Percentiles rank a stretch among this genome's conserved stretches.
These are phyloP conservation scores for Pterocles gutturalis DNA, from an alignment of 2,113 vertebrate genomes.

Conservation along the genomic window DNA sequence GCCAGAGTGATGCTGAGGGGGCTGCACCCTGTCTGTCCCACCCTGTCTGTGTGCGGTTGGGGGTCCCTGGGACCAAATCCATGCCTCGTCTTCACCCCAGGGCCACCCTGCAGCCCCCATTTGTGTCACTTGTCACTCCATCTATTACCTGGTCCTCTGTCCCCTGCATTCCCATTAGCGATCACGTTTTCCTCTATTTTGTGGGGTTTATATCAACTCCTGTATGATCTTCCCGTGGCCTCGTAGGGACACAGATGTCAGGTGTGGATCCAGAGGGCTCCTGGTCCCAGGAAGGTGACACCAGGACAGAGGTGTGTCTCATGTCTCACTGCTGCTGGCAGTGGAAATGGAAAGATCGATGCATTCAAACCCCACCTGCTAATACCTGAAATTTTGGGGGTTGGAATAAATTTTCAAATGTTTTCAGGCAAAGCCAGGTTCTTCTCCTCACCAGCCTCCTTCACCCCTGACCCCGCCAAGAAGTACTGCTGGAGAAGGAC, in stretches of 20 bases:
- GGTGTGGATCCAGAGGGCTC: neutral
- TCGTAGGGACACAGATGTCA: neutral
- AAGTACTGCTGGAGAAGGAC: neutral
- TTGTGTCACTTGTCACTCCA: neutral
- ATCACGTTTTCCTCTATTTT: neutral
- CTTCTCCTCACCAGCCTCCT: neutral
- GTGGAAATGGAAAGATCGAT: neutral
- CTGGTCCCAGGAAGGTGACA: neutral
- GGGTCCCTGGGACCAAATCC: neutral
- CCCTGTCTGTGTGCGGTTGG: no score
- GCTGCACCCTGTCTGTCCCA: neutral
- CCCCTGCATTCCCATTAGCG: neutral
- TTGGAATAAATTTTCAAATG: neutral
- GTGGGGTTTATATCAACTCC: neutral
- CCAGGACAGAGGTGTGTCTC: accelerated
- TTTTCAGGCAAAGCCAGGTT: neutral
- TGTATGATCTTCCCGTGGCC: accelerated
- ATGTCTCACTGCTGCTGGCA: neutral
- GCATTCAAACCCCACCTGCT: neutral
- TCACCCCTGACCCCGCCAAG: neutral
- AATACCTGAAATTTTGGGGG: neutral
- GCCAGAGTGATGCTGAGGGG: neutral
- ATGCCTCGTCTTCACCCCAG: neutral
- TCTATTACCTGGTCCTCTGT: neutral
- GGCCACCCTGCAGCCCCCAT: neutral